A percentile compares a stretch with the other conserved stretches of the same genome.
Evolutionary conservation across 2,888 invertebrate species (phyloP).

Genomic region (Teinopalpus imperialis): DNA sequence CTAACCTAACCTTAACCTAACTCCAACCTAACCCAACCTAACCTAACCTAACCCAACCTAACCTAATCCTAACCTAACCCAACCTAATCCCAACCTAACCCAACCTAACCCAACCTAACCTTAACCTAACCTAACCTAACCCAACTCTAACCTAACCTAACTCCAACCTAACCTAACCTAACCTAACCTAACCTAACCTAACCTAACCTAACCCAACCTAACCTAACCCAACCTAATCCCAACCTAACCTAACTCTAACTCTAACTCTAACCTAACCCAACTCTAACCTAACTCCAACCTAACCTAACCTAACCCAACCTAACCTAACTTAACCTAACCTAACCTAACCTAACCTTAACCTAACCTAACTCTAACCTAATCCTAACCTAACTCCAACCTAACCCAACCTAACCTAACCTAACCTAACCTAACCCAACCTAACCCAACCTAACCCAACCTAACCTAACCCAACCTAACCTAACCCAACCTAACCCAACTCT

Average conservation of each 20-base stretch:
- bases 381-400: conserved; percentile 36
- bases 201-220: not conserved
- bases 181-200: conserved; percentile 2
- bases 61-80: conserved; percentile 33
- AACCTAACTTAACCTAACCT: conserved; percentile 35
- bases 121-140: conserved; percentile 27
- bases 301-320: conserved; percentile 37
- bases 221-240: conserved; percentile 1
- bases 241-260: conserved; percentile 35
- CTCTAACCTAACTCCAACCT: conserved; percentile 37
- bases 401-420: conserved; percentile 35
- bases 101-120: conserved; percentile 28
- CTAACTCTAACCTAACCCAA: conserved; percentile 30
- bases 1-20: not conserved
- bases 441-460: not conserved
- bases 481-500: conserved; percentile 29
- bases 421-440: conserved; percentile 31
- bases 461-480: conserved; percentile 24
- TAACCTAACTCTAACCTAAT: conserved; percentile 34
- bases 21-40: conserved; percentile 5
- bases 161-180: not conserved
- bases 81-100: conserved; percentile 26
- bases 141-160: conserved; percentile 1
- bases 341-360: conserved; percentile 34
- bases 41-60: conserved; percentile 10